phyloP scores from a whole-genome alignment of 2,888 invertebrate genomes.

The Agriopis leucophaearia region DNA sequence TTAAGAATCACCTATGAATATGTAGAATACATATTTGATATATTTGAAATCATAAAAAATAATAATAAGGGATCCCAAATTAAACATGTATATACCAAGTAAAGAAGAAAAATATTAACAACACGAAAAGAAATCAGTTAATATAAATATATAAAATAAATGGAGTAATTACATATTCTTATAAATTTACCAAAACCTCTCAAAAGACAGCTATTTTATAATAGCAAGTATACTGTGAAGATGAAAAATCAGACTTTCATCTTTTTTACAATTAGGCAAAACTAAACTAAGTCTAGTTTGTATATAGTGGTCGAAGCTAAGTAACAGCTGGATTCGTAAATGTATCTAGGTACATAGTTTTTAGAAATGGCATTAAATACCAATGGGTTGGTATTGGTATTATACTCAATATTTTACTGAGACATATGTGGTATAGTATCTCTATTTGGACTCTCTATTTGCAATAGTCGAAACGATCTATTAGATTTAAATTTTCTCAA shows the following conservation, averaged over 20 bases:
- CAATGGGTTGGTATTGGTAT: too few relatives aligned
- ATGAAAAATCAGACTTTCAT: conserved; percentile 63
- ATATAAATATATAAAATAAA: conserved; percentile 23
- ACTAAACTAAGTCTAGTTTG: conserved; percentile 46
- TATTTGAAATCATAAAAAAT: not conserved
- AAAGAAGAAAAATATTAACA: conserved; percentile 38
- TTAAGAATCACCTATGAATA: too few relatives aligned
- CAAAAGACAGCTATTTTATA: conserved; percentile 50
- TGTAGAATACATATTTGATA: not conserved
- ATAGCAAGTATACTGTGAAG: conserved; percentile 53
- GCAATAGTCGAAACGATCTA: too few relatives aligned
- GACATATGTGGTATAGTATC: too few relatives aligned
- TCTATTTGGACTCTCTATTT: too few relatives aligned
- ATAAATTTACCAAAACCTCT: conserved; percentile 49
- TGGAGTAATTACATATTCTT: conserved; percentile 14
- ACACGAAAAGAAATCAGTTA: conserved; percentile 50
- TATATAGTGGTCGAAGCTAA: conserved; percentile 57
- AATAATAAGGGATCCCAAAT: not conserved
- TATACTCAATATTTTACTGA: too few relatives aligned
- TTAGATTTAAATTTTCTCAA: too few relatives aligned
- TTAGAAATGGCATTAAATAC: not conserved
- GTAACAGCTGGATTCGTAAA: conserved; percentile 46
- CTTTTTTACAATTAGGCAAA: conserved; percentile 45
- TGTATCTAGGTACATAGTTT: conserved; percentile 13
- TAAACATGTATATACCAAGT: not conserved